phyloP scores from a whole-genome alignment of 2,113 vertebrate species.

The Sinocyclocheilus rhinocerous region DNA sequence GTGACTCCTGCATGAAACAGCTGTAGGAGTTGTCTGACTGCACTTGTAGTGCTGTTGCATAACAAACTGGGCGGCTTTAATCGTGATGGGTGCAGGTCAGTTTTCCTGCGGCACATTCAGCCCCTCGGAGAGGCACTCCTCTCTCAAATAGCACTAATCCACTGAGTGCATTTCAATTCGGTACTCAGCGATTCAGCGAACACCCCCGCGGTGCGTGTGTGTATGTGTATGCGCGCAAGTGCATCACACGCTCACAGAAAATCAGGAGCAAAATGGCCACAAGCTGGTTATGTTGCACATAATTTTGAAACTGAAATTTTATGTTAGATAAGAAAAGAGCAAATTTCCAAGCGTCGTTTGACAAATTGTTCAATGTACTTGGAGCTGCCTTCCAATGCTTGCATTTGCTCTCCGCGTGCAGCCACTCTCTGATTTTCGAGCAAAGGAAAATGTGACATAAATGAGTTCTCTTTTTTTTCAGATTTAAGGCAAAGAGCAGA shows the following conservation, averaged over 20 bases:
- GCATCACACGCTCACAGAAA: slow-evolving; percentile 44
- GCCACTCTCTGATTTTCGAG: neutral
- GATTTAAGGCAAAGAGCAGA: slow-evolving; percentile 29
- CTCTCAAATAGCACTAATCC: slow-evolving; percentile 54
- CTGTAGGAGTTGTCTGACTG: slow-evolving; percentile 80
- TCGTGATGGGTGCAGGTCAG: slow-evolving; percentile 69
- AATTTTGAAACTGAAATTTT: slow-evolving; percentile 32
- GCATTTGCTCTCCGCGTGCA: neutral
- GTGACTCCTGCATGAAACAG: slow-evolving; percentile 77
- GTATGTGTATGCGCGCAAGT: slow-evolving; percentile 34
- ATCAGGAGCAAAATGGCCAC: slow-evolving; percentile 47
- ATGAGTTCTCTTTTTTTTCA: slow-evolving; percentile 10
- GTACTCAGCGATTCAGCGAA: slow-evolving; percentile 61
- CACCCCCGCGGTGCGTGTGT: slow-evolving; percentile 50
- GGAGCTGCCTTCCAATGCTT: neutral
- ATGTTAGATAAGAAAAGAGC: slow-evolving; percentile 36
- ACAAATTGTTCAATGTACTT: slow-evolving; percentile 2
- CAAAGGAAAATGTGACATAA: slow-evolving; percentile 29
- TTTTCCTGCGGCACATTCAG: slow-evolving; percentile 66
- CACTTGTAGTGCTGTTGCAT: slow-evolving; percentile 72
- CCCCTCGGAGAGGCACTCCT: slow-evolving; percentile 56
- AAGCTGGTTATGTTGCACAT: slow-evolving; percentile 48
- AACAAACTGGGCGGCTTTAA: slow-evolving; percentile 71
- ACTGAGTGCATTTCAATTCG: slow-evolving; percentile 61
- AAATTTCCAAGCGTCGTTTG: neutral